Percentiles rank a stretch among this genome's conserved stretches.
Evolutionary conservation across 2,113 vertebrate genomes (phyloP).

Genomic region (Ardeotis arabs): DNA sequence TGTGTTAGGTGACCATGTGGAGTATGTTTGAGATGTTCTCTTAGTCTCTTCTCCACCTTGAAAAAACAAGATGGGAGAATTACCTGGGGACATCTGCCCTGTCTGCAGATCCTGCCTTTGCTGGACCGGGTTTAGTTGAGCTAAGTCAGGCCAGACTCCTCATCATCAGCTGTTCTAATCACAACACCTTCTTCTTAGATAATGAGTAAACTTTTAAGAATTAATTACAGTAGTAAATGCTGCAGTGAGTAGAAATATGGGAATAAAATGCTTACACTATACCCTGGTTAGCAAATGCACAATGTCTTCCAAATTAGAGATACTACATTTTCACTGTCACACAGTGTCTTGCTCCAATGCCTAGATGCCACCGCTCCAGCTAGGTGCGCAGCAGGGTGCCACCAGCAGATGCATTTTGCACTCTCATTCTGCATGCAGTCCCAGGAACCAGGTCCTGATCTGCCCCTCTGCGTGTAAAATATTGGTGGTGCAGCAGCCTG

Average conservation of each 20-base stretch:
- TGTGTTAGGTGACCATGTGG: background rate
- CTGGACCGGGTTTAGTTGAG: background rate
- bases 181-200: background rate
- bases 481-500: background rate
- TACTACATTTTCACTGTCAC: background rate
- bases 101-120: background rate
- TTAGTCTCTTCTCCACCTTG: background rate
- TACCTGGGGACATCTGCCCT: background rate
- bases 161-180: background rate
- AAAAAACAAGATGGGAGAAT: background rate
- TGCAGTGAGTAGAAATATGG: background rate
- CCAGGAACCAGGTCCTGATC: background rate
- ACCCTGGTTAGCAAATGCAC: background rate
- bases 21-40: background rate
- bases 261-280: no score
- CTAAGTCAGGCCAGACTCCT: background rate
- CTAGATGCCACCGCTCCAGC: background rate
- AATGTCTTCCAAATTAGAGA: background rate
- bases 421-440: background rate
- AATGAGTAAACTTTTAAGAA: background rate
- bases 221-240: background rate
- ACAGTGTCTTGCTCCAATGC: fast-evolving
- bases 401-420: fast-evolving
- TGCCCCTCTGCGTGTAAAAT: background rate
- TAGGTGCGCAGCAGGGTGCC: background rate